Base-by-base conservation (phyloP, 2,888 invertebrate species). In the Melinaea menophilus region DNA sequence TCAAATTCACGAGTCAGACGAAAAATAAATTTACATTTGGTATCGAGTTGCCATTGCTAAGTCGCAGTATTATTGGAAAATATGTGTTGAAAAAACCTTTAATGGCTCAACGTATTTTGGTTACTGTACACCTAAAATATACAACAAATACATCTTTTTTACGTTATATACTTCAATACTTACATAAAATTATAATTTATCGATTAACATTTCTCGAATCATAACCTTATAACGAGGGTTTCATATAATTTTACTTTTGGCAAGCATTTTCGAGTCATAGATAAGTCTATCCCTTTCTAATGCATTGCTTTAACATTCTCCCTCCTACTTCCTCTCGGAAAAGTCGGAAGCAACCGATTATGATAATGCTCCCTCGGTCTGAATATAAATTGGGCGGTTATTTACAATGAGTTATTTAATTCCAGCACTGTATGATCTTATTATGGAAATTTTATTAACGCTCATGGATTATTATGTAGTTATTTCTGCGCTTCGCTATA, bases 331-430 rank as follows among this genome's bases (percentile, higher is more conserved):
- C 54, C 55, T 46, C 55, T n/a, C 58, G 45, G 56, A 61, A 71
- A 74, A 41, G 61, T 45, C 69, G 71, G 73, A 74, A 73, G 72
- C 73, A 71, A 72, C 75, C 81, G 83, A 85, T 85, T 86, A 87
- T 86, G 84, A 83, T 86, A 86, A 87, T 86, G 73, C 71, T 69
- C 70, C 77, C 75, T 71, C 76, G 74, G 72, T 73, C 77, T 79
- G 88, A 86, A 88, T 89, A 89, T 81, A 83, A 88, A 88, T 88
- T 83, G 86, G 86, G 80, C 78, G 77, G 79, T 88, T 86, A 87
- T 87, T 85, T 88, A 84, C 85, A 82, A 82, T 80, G 87, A 88
- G 81, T 82, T 86, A 85, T 86, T 85, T 83, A 85, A 82, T 80
- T 81, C 77, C 68, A 67, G 65, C 75, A 74, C 74, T 73, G 76